phyloP scores from a whole-genome alignment of 2,113 vertebrate genomes.

The Perognathus longimembris region DNA sequence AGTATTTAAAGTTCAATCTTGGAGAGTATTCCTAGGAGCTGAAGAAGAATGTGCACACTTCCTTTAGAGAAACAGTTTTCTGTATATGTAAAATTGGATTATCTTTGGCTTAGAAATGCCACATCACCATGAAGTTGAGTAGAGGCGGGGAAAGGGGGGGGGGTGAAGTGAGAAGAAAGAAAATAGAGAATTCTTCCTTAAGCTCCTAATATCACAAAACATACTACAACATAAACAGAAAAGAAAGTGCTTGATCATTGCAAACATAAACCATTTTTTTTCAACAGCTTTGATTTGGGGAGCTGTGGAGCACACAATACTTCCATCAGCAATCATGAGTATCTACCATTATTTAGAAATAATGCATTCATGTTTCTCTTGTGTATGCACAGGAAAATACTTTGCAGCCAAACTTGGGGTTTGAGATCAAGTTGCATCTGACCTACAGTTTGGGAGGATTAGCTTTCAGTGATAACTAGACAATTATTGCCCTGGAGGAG shows the following conservation, averaged over 20 bases:
- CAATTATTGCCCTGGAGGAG: neutral
- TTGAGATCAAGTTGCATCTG: neutral
- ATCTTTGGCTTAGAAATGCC: conserved; percentile 71
- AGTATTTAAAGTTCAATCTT: conserved; percentile 25
- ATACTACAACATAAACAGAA: neutral
- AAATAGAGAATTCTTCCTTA: neutral
- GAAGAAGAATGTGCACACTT: conserved; percentile 52
- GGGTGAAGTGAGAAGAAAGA: neutral
- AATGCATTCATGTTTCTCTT: conserved; percentile 23
- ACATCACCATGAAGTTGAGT: conserved; percentile 13
- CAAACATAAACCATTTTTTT: neutral
- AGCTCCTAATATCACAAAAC: neutral
- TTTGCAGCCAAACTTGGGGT: conserved; percentile 55
- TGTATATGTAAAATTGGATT: conserved; percentile 70
- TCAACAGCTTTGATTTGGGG: neutral
- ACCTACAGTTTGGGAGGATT: neutral
- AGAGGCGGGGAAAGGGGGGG: no score
- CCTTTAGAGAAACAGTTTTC: conserved; percentile 57
- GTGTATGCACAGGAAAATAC: conserved; percentile 49
- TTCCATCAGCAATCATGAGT: neutral
- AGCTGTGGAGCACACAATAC: neutral
- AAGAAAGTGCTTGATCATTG: neutral
- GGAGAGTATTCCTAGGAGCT: conserved; percentile 60
- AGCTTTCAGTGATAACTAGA: neutral
- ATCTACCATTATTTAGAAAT: conserved; percentile 56